Percentiles rank a stretch among this genome's conserved stretches.
Evolutionary conservation across 2,113 vertebrate species (phyloP).

Genomic region (Cacatua alba): DNA sequence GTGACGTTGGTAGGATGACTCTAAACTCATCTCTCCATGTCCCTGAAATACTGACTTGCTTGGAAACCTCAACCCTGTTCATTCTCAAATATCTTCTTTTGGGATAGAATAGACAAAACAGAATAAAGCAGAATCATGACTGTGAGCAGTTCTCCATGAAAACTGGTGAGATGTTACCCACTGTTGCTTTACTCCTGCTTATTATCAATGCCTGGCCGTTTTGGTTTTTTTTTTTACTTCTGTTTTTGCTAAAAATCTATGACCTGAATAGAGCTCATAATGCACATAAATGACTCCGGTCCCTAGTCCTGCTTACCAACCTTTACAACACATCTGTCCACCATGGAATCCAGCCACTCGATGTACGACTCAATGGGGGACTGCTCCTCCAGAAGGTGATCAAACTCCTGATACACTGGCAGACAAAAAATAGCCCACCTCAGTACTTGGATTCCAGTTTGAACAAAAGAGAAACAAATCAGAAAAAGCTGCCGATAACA

Average conservation of each 20-base stretch:
- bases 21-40: too few relatives aligned
- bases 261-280: not conserved
- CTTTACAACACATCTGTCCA: slow-evolving; percentile 97
- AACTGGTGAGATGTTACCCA: not conserved
- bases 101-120: not conserved
- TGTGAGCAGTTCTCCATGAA: not conserved
- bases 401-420: slow-evolving; percentile 97
- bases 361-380: slow-evolving; percentile 96
- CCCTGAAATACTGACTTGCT: too few relatives aligned
- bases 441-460: not conserved
- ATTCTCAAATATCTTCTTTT: not conserved
- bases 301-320: slow-evolving; percentile 74
- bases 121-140: not conserved
- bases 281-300: not conserved
- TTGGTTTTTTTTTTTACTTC: too few relatives aligned
- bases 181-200: not conserved
- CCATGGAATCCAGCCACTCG: slow-evolving; percentile 98
- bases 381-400: slow-evolving; percentile 95
- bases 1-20: too few relatives aligned
- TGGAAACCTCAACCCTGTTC: too few relatives aligned
- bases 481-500: not conserved
- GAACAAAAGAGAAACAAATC: not conserved
- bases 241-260: not conserved
- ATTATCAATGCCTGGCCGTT: not conserved
- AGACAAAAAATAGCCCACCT: slow-evolving; percentile 24